Base-by-base conservation (phyloP, 2,113 vertebrate genomes). In the Mugil cephalus region DNA sequence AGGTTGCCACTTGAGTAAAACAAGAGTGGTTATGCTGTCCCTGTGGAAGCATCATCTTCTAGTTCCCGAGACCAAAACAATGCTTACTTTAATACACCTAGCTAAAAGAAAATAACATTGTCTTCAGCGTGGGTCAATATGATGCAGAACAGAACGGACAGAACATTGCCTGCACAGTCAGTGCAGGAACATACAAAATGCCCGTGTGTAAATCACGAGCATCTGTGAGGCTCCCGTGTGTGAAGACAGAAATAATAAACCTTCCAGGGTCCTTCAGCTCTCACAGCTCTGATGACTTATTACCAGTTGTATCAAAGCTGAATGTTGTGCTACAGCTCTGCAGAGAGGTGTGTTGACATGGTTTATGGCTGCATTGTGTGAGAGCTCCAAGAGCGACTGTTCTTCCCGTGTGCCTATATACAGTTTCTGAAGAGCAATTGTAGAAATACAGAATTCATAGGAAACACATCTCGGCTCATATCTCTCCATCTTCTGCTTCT, bases 281-380 rank as follows among this genome's bases (percentile, higher is more conserved):
- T 73, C 72, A 50, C 67, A 55, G 75, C 68, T 74, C 60, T 67
- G 71, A 82, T 82, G 72, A 79, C 71, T 69, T 84, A 82, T 77
- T 67, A 82, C 59, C 45, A 42, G 64, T 46, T 58, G 82, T 35
- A 71, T 79, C 75, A 80, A 77, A 82, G 82, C 75, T 63, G 60
- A 79, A 66, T 19, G 17, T 61, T 36, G 68, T 14, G 38, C 65
- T 54, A 51, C 47, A 13, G 45, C 58, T 72, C 47, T 40, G 1
- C 67, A 21, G 75, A 68, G 66, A 65, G 58, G 54, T 54, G 47
- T 39, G 50, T 38, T 30, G 60, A 24, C 60, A 17, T 54, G 30
- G 19, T 74, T 70, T 66, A 66, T 46, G 69, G 50, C 46, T 11
- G 13, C 53, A 35, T 2, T 42, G 74, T 67, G 47, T 39, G 0